Conservation (phyloP, 2,113 vertebrate species). For the Ellobius talpinus region DNA sequence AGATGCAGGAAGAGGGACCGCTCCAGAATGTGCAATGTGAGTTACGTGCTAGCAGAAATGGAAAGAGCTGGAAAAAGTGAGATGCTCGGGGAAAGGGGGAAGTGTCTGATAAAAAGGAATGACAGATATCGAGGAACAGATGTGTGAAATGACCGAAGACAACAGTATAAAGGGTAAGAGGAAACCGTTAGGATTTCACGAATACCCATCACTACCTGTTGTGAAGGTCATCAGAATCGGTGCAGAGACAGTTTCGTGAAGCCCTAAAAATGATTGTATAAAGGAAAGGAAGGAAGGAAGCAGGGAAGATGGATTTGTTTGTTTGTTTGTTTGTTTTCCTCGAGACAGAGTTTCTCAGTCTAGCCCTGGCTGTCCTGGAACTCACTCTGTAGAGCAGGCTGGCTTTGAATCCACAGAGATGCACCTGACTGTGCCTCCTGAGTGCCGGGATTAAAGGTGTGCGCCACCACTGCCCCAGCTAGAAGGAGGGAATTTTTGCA, state of each 20-base stretch:
- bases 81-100: neutral
- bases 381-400: neutral
- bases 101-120: neutral
- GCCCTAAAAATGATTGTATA: no score
- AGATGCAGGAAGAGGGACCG: neutral
- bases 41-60: neutral
- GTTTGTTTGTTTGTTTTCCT: neutral
- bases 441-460: no score
- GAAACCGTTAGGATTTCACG: neutral
- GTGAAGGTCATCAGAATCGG: neutral
- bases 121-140: neutral
- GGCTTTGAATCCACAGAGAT: no score
- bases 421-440: no score
- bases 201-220: no score
- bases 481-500: neutral
- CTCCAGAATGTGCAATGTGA: neutral
- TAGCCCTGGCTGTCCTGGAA: neutral
- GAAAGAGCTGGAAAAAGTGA: neutral
- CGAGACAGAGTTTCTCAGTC: neutral
- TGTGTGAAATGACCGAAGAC: neutral
- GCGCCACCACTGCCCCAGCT: no score
- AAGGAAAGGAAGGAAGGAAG: neutral
- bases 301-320: neutral
- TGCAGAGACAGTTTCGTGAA: neutral
- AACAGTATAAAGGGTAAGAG: neutral